Evolutionary conservation across 2,113 vertebrate species (phyloP), one percentile per base, ranked within the genome.

Genomic region (Equus przewalskii): DNA sequence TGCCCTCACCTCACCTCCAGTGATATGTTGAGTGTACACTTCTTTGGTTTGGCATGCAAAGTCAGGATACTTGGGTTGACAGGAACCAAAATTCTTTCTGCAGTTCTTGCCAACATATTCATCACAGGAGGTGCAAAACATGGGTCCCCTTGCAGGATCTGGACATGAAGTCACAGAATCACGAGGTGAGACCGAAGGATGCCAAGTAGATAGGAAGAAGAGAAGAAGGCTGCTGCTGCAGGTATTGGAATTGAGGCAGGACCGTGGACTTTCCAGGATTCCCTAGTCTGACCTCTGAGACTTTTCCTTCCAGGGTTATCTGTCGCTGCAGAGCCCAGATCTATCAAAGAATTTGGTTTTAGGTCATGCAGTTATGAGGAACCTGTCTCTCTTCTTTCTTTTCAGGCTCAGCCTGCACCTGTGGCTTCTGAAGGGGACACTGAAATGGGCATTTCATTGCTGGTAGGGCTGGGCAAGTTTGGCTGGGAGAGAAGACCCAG

Each of bases 41-140:
- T 96, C 84, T 84, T 93, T 97, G 81, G 88, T 96, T 85, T 94
- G 96, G 79, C 98, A 98, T 19, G 93, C 80, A 51, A 97, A 97
- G 81, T 97, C 96, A 36, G 98, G 96, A 60, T 80, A 33, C 85
- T n/a, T 97, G 33, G 97, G 9, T 7, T 16, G 54, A 89, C 97
- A 98, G 81, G 64, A 51, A 46, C 85, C 85, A 16, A 36, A 75
- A 84, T 96, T 97, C 96, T 19, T 97, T 85, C 22, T 97, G 94
- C 97, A 98, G 10, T 3, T 90, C 11, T 81, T 93, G 62, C 64
- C 89, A 67, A 56, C 15, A 73, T 86, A 97, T 83, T 98, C 95
- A 89, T 95, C 65, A 1, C 97, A 98, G 73, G 95, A 98, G 8
- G 21, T 93, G 21, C 97, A 98, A 15, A 28, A 1, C 21, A 1